Evolutionary conservation across 2,113 vertebrate genomes (phyloP).

Genomic region (mouse (Mus musculus)): DNA sequence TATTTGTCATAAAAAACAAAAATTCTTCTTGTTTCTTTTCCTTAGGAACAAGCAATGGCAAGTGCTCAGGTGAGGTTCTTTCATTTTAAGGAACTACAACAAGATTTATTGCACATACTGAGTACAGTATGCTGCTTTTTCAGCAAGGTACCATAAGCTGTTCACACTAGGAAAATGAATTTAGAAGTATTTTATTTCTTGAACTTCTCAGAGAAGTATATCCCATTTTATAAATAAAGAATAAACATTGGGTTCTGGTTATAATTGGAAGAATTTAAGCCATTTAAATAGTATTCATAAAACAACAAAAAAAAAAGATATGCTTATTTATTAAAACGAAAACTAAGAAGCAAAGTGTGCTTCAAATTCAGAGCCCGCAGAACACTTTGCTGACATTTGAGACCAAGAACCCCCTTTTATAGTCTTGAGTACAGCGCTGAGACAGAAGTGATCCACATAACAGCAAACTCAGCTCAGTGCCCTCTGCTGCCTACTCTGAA

Average conservation of each 20-base stretch:
- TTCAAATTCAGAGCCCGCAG: background rate
- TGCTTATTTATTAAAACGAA: conserved; percentile 1
- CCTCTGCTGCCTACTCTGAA: background rate
- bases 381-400: background rate
- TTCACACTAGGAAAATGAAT: background rate
- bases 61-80: conserved; percentile 1
- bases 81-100: background rate
- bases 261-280: background rate
- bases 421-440: background rate
- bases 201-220: background rate
- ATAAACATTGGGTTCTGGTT: background rate
- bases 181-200: background rate
- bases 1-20: conserved; percentile 32
- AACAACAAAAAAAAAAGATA: background rate
- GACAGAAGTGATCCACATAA: background rate
- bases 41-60: conserved; percentile 13
- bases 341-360: background rate
- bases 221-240: background rate
- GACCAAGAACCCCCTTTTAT: background rate
- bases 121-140: background rate
- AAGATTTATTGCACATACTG: background rate
- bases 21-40: conserved; percentile 3
- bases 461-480: background rate
- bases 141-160: background rate
- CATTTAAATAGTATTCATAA: background rate